These are phyloP conservation scores for Subacronicta megacephala DNA, from an alignment of 2,888 invertebrate species.

Conservation along the genomic window DNA sequence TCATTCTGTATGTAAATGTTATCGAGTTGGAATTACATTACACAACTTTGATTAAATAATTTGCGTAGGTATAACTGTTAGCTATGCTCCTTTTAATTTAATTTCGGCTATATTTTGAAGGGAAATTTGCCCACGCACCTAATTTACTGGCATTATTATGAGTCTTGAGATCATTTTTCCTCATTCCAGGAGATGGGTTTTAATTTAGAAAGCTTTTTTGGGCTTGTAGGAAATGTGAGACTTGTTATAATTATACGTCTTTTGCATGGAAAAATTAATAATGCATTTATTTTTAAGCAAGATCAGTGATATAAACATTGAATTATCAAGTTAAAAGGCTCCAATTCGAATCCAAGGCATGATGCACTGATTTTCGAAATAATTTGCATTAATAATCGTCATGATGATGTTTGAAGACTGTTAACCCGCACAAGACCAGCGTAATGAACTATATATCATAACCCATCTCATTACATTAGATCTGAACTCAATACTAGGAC, in stretches of 20 bases:
- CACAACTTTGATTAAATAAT: constrained; percentile 49
- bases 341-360: too few species aligned
- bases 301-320: too few species aligned
- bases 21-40: constrained; percentile 4
- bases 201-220: constrained; percentile 41
- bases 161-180: constrained; percentile 25
- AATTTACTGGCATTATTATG: constrained; percentile 31
- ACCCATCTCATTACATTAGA: too few species aligned
- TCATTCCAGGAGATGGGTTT: constrained; percentile 28
- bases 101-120: constrained; percentile 32
- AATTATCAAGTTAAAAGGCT: too few species aligned
- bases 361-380: too few species aligned
- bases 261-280: constrained; percentile 11
- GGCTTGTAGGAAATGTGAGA: constrained; percentile 28
- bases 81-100: constrained; percentile 29
- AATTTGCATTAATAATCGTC: too few species aligned
- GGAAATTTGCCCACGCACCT: constrained; percentile 31
- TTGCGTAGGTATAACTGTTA: constrained; percentile 38
- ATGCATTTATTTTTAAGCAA: constrained; percentile 19
- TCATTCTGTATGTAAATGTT: neutral
- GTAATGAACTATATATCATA: too few species aligned
- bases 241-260: constrained; percentile 31
- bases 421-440: too few species aligned
- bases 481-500: too few species aligned
- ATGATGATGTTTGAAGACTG: too few species aligned